Conservation (phyloP, 1,140 invertebrate genomes). For the Zaprionus nigranus region DNA sequence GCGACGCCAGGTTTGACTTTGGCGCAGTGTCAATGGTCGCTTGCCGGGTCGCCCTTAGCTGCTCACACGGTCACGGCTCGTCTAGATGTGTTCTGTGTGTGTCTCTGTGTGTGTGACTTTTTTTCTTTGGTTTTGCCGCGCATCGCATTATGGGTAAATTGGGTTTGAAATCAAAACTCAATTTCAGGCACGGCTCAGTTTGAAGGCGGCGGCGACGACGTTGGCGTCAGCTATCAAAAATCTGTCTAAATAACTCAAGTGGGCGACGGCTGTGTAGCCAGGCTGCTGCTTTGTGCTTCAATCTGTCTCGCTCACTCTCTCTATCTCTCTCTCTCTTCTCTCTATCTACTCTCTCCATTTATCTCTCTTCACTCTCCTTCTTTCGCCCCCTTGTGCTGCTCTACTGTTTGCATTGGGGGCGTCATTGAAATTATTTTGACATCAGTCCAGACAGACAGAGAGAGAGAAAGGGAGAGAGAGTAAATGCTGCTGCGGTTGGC, state of each 20-base stretch:
- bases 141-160: conserved; percentile 65
- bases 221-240: conserved; percentile 59
- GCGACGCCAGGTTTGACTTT: conserved; percentile 35
- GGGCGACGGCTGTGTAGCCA: conserved; percentile 6
- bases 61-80: neutral
- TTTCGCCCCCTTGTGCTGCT: neutral
- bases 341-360: neutral
- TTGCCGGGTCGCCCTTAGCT: neutral
- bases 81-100: neutral
- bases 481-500: conserved; percentile 16
- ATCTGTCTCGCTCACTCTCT: neutral
- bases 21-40: conserved; percentile 12
- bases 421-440: conserved; percentile 79
- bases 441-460: conserved; percentile 39
- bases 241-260: conserved; percentile 74
- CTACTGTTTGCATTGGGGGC: conserved; percentile 52
- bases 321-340: neutral
- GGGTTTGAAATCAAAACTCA: conserved; percentile 79
- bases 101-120: neutral
- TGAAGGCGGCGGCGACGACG: neutral
- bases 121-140: neutral
- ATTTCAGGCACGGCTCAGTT: conserved; percentile 51
- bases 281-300: neutral
- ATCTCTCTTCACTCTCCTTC: neutral
- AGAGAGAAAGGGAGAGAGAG: neutral